phyloP scores from a whole-genome alignment of 64 coral and sea anemone species.

The Hydrozoanthus tunicans region DNA sequence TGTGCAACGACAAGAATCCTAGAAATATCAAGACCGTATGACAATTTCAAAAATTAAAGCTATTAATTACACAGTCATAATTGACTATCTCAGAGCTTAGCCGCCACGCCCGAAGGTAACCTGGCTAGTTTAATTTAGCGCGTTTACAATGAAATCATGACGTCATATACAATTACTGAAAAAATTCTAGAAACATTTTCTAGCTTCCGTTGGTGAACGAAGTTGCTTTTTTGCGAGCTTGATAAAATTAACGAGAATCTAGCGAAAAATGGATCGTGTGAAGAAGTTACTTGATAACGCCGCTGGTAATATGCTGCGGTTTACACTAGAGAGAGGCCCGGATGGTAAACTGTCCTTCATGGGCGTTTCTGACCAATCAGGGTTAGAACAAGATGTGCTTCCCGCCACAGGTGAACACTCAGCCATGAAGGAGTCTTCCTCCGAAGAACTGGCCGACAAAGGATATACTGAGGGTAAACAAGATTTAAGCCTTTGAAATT shows the following conservation, averaged over 20 bases:
- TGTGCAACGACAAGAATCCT: too few species aligned
- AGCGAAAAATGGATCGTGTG: conserved; percentile 32
- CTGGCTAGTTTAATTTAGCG: not conserved
- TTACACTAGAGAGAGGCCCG: conserved; percentile 41
- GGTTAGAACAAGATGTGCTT: not conserved
- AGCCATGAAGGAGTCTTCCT: not conserved
- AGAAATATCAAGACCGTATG: too few species aligned
- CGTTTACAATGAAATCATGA: conserved; percentile 46
- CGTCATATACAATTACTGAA: conserved; percentile 5
- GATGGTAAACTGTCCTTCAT: conserved; percentile 31
- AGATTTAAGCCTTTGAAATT: not conserved
- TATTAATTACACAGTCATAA: too few species aligned
- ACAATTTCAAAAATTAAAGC: too few species aligned
- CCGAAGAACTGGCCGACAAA: conserved; percentile 12
- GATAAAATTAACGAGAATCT: not conserved
- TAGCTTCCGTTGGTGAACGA: conserved; percentile 24
- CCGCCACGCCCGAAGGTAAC: not conserved
- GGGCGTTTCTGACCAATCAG: not conserved
- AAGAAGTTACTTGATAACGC: conserved; percentile 29
- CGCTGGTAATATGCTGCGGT: conserved; percentile 20
- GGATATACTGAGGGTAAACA: conserved; percentile 14
- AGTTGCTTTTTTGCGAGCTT: conserved; percentile 5
- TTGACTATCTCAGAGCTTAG: too few species aligned
- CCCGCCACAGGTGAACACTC: not conserved
- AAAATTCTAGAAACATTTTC: conserved; percentile 7